Conservation (phyloP, 2,888 invertebrate species). For the Atethmia centrago region DNA sequence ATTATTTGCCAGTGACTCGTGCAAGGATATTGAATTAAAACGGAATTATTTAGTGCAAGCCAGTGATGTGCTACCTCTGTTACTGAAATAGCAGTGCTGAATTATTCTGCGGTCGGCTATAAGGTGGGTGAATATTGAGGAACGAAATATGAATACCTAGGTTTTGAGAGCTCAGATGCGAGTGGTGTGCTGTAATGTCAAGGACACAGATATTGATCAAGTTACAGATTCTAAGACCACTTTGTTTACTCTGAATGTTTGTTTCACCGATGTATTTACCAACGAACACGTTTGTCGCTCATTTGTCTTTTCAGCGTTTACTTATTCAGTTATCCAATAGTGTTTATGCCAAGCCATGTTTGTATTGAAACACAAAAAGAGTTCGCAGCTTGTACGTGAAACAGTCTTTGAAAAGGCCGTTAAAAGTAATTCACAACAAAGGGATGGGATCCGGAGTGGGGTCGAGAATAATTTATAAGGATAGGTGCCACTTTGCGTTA, state of each 20-base stretch:
- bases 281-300: slow-evolving; percentile 19
- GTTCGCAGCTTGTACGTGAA: slow-evolving; percentile 43
- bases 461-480: slow-evolving; percentile 84
- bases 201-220: slow-evolving; percentile 88
- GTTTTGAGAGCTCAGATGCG: slow-evolving; percentile 72
- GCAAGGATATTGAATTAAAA: slow-evolving; percentile 70
- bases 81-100: slow-evolving; percentile 66
- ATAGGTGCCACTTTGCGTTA: slow-evolving; percentile 77
- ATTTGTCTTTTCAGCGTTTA: slow-evolving; percentile 38
- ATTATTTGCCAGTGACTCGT: slow-evolving; percentile 76
- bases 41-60: slow-evolving; percentile 73
- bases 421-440: slow-evolving; percentile 81
- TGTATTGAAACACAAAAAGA: slow-evolving; percentile 21
- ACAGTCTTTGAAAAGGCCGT: slow-evolving; percentile 63
- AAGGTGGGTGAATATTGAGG: slow-evolving; percentile 84
- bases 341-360: slow-evolving; percentile 34
- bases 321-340: slow-evolving; percentile 22
- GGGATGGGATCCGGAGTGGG: slow-evolving; percentile 76
- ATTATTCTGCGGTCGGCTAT: slow-evolving; percentile 54
- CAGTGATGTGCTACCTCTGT: slow-evolving; percentile 71
- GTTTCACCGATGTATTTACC: slow-evolving; percentile 53
- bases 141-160: slow-evolving; percentile 74
- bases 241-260: slow-evolving; percentile 62
- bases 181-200: slow-evolving; percentile 82
- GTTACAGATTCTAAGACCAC: slow-evolving; percentile 68